Base-by-base conservation (phyloP, 2,113 vertebrate genomes). In the Petrocephalus zakoni region DNA sequence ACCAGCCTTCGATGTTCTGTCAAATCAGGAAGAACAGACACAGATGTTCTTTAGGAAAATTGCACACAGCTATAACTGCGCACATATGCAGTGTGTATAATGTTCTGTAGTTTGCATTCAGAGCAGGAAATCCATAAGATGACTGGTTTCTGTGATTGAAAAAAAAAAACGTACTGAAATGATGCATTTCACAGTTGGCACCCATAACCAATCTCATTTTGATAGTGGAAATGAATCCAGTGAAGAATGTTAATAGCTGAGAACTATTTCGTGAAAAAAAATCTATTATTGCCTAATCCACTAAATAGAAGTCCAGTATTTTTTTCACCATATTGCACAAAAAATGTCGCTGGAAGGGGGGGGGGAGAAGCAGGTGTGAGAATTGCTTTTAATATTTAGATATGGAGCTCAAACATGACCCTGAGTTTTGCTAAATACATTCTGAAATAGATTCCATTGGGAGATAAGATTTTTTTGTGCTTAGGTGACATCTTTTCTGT, bases 151-250 rank as follows among this genome's bases (percentile, higher is more conserved):
- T 2, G 21, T 85, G 49, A 51, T n/a, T 85, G 46, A n/a, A 84
- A 51, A 84, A 49, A 82, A 61, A 64, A 68, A 68, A 68, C 61
- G 19, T 52, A 85, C 10, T 85, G 83, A 85, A 51, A 34, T 53
- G 83, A 25, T 85, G 83, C 46, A 53, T 85, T 85, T 85, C 83
- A 85, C 83, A 85, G 47, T 52, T 85, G 83, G 49, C 49, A 85
- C 19, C 83, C 83, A 17, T 85, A 52, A 85, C 83, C 83, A 85
- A 85, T 85, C 51, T 85, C 83, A 85, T 85, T 85, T 52, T 52
- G 83, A 85, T 85, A 53, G 83, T 85, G 83, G 83, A 85, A 85
- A 85, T 85, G 83, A 85, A 85, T 85, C 83, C 83, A 85, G 49
- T 85, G 83, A 29, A 85, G 83, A 85, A 85, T 85, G 83, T 52